Evolutionary conservation across 2,888 invertebrate species (phyloP).

Genomic region (Xestobium rufovillosum): DNA sequence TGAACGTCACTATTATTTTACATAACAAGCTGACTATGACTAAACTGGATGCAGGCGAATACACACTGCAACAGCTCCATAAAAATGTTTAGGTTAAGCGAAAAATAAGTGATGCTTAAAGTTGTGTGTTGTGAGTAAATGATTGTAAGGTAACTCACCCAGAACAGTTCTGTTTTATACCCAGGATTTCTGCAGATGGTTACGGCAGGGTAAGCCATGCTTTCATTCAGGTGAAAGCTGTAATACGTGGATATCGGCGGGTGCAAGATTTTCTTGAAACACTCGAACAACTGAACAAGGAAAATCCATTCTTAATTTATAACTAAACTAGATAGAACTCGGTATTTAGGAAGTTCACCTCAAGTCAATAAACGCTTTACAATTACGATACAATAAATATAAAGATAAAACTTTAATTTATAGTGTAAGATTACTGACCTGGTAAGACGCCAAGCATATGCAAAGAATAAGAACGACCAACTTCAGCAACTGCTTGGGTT

Average conservation of each 20-base stretch:
- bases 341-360: too few species aligned
- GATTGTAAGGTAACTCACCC: slow-evolving; percentile 41
- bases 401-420: background rate
- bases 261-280: slow-evolving; percentile 51
- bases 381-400: background rate
- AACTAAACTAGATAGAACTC: background rate
- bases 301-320: slow-evolving; percentile 17
- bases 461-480: slow-evolving; percentile 51
- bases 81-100: too few species aligned
- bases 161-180: slow-evolving; percentile 50
- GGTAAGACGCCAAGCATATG: slow-evolving; percentile 50
- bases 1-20: too few species aligned
- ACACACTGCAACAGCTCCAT: too few species aligned
- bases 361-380: too few species aligned
- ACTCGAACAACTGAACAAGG: slow-evolving; percentile 48
- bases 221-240: slow-evolving; percentile 58
- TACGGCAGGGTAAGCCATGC: slow-evolving; percentile 58
- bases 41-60: too few species aligned
- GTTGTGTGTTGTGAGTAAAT: background rate
- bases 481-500: slow-evolving; percentile 50
- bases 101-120: too few species aligned
- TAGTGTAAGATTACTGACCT: slow-evolving; percentile 41
- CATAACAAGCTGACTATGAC: too few species aligned
- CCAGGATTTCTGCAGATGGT: slow-evolving; percentile 62
- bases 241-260: slow-evolving; percentile 63